Base-by-base conservation (phyloP, 2,797 vertebrate genomes). In the Loris lydekkerianus region DNA sequence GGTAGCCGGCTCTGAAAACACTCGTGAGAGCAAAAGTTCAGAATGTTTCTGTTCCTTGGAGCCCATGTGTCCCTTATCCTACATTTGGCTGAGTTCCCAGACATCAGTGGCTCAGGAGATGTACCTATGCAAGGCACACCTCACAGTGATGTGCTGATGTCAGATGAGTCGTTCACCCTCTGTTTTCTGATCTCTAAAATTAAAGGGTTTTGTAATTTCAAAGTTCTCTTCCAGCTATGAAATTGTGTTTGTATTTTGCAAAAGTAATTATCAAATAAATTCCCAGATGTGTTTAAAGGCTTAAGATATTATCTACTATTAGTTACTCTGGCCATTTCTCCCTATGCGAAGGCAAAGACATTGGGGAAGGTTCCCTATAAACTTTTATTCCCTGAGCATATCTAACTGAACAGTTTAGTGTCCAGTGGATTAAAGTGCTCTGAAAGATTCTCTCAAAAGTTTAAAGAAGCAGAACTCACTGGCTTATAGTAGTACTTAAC, bases 221-320 rank as follows among this genome's bases (percentile, higher is more conserved):
- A 95, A 91, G 46, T 91, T 95, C 31, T 96, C 88, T 70, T 89
- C 40, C 56, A 91, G 86, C 78, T 94, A 69, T 84, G 75, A 95
- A 96, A 94, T 95, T 86, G 31, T 80, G 76, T 89, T 27, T 83
- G 10, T 31, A 73, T 60, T 80, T 60, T 87, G 37, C 69, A 91
- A 75, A 81, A 85, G 34, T 81, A 93, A 95, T 10, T 94, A 60
- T 72, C 53, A 95, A 82, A 89, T 65, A 53, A 96, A 88, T 95
- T 83, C n/a, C 49, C 6, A 72, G 72, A 49, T 31, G 78, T 6
- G n/a, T 73, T 69, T 87, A 96, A 93, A 94, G 49, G 21, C 73
- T 90, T 80, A 90, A 93, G 34, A 86, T 53, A 92, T 46, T 85
- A 75, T 34, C 63, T 58, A 65, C 10, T 88, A 10, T 58, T 92